phyloP scores from a whole-genome alignment of 2,113 vertebrate species.

The Dolichallabes microphthalmus region DNA sequence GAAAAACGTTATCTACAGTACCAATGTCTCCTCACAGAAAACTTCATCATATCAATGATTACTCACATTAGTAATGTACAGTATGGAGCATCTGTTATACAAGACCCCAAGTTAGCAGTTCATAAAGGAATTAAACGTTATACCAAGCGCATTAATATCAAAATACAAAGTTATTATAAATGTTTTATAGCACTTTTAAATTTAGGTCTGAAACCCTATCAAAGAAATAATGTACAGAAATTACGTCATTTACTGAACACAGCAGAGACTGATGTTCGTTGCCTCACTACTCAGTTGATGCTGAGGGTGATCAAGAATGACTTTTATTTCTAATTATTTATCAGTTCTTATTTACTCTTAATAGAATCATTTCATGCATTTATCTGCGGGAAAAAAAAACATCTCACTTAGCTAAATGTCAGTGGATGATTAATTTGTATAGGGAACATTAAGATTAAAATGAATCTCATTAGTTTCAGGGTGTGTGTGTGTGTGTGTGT shows the following conservation, averaged over 20 bases:
- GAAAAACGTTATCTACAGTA: neutral
- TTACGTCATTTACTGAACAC: neutral
- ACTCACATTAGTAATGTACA: neutral
- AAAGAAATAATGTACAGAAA: neutral
- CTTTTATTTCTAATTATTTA: neutral
- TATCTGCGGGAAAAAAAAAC: neutral
- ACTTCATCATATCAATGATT: neutral
- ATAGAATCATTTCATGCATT: neutral
- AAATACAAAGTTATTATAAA: neutral
- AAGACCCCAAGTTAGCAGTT: neutral
- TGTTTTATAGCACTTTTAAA: neutral
- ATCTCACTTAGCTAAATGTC: conserved; percentile 15
- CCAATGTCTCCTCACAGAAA: neutral
- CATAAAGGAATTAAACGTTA: neutral
- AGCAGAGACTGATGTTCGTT: neutral
- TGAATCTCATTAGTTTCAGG: neutral
- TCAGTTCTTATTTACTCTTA: neutral
- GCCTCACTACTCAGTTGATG: neutral
- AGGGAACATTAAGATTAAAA: conserved; percentile 37
- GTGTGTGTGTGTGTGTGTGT: neutral
- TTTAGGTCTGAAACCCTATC: neutral
- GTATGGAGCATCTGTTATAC: neutral
- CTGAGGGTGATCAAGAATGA: neutral
- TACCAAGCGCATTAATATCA: neutral
- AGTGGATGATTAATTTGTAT: conserved; percentile 18